phyloP scores from a whole-genome alignment of 2,113 vertebrate genomes.

The Verasper variegatus region DNA sequence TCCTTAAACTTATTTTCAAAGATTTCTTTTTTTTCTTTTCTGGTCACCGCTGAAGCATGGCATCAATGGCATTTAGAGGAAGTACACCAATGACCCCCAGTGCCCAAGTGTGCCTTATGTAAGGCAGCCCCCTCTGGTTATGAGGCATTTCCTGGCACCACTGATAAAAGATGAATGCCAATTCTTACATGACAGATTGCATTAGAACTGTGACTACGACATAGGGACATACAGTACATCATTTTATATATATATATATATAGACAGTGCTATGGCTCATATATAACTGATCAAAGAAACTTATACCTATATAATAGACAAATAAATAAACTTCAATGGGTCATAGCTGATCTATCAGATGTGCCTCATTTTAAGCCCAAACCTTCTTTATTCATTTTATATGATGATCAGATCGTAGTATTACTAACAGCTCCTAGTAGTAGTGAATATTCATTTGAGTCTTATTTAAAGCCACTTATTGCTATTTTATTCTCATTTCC shows the following conservation, averaged over 20 bases:
- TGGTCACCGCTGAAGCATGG: conserved; percentile 41
- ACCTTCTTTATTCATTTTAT: not conserved
- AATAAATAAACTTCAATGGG: not conserved
- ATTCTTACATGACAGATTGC: conserved; percentile 38
- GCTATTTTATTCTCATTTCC: conserved; percentile 3
- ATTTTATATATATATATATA: too few species aligned
- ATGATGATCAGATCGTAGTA: not conserved
- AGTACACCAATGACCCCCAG: conserved; percentile 45
- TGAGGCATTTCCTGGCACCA: conserved; percentile 60
- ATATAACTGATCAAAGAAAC: too few species aligned
- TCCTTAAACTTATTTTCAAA: not conserved
- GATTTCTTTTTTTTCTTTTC: not conserved
- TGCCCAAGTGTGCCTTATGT: conserved; percentile 42
- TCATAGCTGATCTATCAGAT: not conserved
- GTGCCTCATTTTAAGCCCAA: not conserved
- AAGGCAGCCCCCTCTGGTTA: conserved; percentile 59
- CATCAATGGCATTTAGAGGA: conserved; percentile 58
- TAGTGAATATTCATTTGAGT: not conserved
- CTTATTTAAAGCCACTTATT: conserved; percentile 2
- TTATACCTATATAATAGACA: too few species aligned
- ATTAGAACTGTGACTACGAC: not conserved
- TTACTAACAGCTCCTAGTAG: not conserved
- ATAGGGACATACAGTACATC: not conserved
- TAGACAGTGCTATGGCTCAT: too few species aligned
- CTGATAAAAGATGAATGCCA: conserved; percentile 62